These are phyloP conservation scores for Coleophora deauratella DNA, from an alignment of 2,888 invertebrate species.

Conservation along the genomic window DNA sequence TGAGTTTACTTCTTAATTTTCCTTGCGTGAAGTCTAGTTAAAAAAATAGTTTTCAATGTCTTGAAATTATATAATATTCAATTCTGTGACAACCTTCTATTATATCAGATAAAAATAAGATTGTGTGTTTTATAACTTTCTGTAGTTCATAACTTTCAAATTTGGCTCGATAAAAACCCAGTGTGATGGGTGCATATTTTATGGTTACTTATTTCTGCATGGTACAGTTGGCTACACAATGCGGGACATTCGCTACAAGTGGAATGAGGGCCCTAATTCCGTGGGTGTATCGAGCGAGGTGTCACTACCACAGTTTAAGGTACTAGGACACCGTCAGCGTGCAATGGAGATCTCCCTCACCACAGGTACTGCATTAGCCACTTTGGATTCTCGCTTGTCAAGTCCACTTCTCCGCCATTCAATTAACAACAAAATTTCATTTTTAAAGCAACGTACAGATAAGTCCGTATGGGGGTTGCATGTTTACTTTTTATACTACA, in stretches of 20 bases:
- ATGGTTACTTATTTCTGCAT: slow-evolving; percentile 67
- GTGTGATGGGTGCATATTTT: slow-evolving; percentile 69
- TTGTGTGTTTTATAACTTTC: too few relatives aligned
- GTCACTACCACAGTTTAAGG: slow-evolving; percentile 96
- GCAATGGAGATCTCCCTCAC: slow-evolving; percentile 95
- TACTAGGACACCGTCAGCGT: slow-evolving; percentile 94
- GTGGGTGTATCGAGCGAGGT: slow-evolving; percentile 95
- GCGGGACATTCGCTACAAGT: slow-evolving; percentile 97
- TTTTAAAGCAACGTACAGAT: too few relatives aligned
- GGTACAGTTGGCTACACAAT: slow-evolving; percentile 96
- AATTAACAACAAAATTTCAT: too few relatives aligned
- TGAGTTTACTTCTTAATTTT: slow-evolving; percentile 79
- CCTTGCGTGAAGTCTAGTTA: not conserved
- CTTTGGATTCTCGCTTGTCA: too few relatives aligned
- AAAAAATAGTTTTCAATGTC: too few relatives aligned
- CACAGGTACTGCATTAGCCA: slow-evolving; percentile 86
- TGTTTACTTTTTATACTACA: too few relatives aligned
- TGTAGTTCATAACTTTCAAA: too few relatives aligned
- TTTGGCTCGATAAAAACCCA: slow-evolving; percentile 45
- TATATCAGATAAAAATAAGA: too few relatives aligned
- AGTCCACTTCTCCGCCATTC: too few relatives aligned
- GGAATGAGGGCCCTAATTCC: slow-evolving; percentile 95
- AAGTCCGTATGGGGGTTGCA: too few relatives aligned
- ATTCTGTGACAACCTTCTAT: too few relatives aligned
- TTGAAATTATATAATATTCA: too few relatives aligned